Conservation (phyloP, 2,888 invertebrate genomes). For the Cosmorhoe ocellata region DNA sequence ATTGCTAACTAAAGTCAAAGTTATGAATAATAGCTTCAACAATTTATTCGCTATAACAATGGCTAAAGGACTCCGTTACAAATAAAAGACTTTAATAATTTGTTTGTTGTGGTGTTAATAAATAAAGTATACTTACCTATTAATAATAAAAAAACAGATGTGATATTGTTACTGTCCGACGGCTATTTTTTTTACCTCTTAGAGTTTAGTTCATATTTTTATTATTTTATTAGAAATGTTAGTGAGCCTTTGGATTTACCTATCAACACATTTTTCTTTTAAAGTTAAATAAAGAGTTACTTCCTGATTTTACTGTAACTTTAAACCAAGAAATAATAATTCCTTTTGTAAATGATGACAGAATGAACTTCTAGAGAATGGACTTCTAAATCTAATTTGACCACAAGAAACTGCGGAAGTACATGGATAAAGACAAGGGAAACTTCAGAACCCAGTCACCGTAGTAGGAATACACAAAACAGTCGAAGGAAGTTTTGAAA, state of each 20-base stretch:
- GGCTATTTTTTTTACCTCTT: too few species aligned
- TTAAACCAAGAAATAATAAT: conserved; percentile 6
- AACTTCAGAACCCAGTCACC: conserved; percentile 30
- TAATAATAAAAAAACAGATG: too few species aligned
- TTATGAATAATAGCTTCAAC: conserved; percentile 29
- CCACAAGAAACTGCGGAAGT: conserved; percentile 27
- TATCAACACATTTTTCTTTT: too few species aligned
- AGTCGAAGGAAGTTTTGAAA: conserved; percentile 26
- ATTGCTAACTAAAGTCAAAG: conserved; percentile 25
- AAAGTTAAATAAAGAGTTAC: too few species aligned
- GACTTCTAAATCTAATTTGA: conserved; percentile 34
- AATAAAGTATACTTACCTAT: too few species aligned
- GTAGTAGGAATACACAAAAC: conserved; percentile 34
- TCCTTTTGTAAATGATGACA: conserved; percentile 16
- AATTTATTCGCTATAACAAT: conserved; percentile 4
- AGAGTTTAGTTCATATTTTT: too few species aligned
- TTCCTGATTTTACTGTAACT: neutral
- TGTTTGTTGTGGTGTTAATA: too few species aligned
- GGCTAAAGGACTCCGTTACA: neutral
- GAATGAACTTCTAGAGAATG: conserved; percentile 8
- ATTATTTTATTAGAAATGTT: too few species aligned
- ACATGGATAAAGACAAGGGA: conserved; percentile 30
- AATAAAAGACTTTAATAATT: too few species aligned
- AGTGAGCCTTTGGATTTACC: too few species aligned
- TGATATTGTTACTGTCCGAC: too few species aligned